Evolutionary conservation across 2,888 invertebrate genomes (phyloP), one percentile per base, ranked within the genome.

Genomic region (Agrotis clavis): DNA sequence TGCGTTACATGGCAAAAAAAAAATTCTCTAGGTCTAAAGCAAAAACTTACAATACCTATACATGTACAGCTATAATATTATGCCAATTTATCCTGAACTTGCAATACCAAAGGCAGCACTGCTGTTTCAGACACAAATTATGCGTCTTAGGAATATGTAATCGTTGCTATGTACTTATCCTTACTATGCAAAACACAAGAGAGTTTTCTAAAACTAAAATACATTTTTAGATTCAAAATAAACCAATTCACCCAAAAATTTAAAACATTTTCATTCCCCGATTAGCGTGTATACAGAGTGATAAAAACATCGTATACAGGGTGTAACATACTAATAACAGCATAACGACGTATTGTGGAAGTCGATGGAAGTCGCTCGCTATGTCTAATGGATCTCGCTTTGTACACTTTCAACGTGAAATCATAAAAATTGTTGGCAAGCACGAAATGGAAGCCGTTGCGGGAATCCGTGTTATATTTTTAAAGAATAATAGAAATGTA

Each of bases 371-470:
- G 75, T 53, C 72, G 80, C 72, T 60, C 74, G 67, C 71, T 71
- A 66, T 77, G 70, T 78, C 82, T 87, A 87, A 88, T 86, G 82
- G 87, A 75, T 67, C 73, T 81, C 79, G 74, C 82, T 87, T 87
- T 88, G 86, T 87, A 81, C 82, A 83, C 85, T 84, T 84, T 81
- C 80, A 83, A 84, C 77, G 82, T 76, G 74, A 81, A 84, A 82
- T 84, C 81, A 87, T 87, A 87, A 82, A 81, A 82, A 77, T 74
- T 60, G 73, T 61, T 71, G 74, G 69, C 68, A 80, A 80, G 72
- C 41, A 63, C 70, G 73, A 77, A 82, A 75, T 68, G 64, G 35
- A 50, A 72, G 56, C 64, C 53, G 53, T 41, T 54, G 48, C 35
- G 30, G 21, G 77, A 70, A 68, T 61, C 69, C 54, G 69, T 69